Percentiles rank a stretch among this genome's conserved stretches.
Conservation (phyloP, 30 jellyfish, hydroid and myxozoan species). For the Haliclystus octoradiatus region DNA sequence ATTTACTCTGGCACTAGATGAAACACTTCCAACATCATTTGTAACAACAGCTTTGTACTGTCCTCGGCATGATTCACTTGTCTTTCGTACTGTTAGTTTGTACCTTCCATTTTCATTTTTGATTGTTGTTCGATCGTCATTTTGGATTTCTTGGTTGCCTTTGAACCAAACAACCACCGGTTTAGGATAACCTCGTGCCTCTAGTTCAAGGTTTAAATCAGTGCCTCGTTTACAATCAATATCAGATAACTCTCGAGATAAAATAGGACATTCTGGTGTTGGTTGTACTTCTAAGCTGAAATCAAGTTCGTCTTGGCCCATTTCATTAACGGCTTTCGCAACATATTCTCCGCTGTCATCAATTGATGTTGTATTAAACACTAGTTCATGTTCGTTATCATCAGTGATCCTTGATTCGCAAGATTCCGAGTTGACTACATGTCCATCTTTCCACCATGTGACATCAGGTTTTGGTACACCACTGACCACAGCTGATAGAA, state of each 20-base stretch:
- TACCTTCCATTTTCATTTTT: slow-evolving; percentile 46
- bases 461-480: background rate
- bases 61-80: slow-evolving; percentile 33
- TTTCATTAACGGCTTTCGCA: slow-evolving; percentile 22
- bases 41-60: slow-evolving; percentile 51
- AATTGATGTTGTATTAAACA: slow-evolving; percentile 6
- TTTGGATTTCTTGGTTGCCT: slow-evolving; percentile 21
- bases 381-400: slow-evolving; percentile 15
- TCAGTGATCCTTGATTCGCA: background rate
- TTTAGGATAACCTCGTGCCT: slow-evolving; percentile 45
- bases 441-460: background rate
- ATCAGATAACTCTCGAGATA: slow-evolving; percentile 29
- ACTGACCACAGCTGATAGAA: background rate
- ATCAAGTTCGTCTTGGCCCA: slow-evolving; percentile 27
- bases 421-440: background rate
- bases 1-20: background rate
- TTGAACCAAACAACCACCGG: slow-evolving; percentile 75
- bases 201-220: background rate
- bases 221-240: slow-evolving; percentile 15
- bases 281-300: slow-evolving; percentile 1
- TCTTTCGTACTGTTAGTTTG: slow-evolving; percentile 26
- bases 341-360: slow-evolving; percentile 46
- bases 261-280: slow-evolving; percentile 6
- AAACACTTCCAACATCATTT: slow-evolving; percentile 39
- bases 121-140: slow-evolving; percentile 11